Conservation (phyloP, 2,888 invertebrate species). For the Ophion slaviceki region DNA sequence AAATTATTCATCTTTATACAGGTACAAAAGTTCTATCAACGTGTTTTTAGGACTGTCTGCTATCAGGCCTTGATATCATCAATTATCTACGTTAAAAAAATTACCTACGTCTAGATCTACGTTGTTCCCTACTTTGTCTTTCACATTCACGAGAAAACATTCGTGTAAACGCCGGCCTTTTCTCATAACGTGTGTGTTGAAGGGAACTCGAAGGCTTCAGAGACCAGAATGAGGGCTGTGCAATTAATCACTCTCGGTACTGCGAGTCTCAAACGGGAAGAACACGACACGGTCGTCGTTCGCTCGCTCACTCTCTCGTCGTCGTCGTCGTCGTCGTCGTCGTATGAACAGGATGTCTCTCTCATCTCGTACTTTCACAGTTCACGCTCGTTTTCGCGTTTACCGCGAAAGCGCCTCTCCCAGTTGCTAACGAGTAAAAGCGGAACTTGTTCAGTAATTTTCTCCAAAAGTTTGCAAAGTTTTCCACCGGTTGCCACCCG, state of each 20-base stretch:
- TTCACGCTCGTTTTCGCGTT: constrained; percentile 24
- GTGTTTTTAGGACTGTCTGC: neutral
- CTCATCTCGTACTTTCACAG: constrained; percentile 26
- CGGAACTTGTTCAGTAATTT: constrained; percentile 51
- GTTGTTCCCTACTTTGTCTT: constrained; percentile 32
- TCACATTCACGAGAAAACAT: constrained; percentile 43
- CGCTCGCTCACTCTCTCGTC: constrained; percentile 17
- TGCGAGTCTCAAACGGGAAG: constrained; percentile 49
- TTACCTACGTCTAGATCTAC: neutral
- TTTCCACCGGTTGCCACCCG: constrained; percentile 19
- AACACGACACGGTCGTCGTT: constrained; percentile 54
- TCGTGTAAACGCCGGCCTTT: constrained; percentile 54
- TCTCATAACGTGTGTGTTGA: constrained; percentile 38
- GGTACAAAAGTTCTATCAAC: neutral
- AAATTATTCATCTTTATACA: neutral
- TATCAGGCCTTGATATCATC: constrained; percentile 21
- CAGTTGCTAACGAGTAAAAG: constrained; percentile 50
- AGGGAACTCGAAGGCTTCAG: constrained; percentile 26
- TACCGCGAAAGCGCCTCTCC: constrained; percentile 9
- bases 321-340: constrained; percentile 12
- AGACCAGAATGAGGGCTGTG: constrained; percentile 18
- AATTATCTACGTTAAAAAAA: constrained; percentile 32
- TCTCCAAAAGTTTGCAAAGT: constrained; percentile 42
- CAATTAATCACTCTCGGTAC: constrained; percentile 60
- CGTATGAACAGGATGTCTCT: constrained; percentile 16